Evolutionary conservation across 2,888 invertebrate genomes (phyloP).

Genomic region (Sesia bembeciformis): DNA sequence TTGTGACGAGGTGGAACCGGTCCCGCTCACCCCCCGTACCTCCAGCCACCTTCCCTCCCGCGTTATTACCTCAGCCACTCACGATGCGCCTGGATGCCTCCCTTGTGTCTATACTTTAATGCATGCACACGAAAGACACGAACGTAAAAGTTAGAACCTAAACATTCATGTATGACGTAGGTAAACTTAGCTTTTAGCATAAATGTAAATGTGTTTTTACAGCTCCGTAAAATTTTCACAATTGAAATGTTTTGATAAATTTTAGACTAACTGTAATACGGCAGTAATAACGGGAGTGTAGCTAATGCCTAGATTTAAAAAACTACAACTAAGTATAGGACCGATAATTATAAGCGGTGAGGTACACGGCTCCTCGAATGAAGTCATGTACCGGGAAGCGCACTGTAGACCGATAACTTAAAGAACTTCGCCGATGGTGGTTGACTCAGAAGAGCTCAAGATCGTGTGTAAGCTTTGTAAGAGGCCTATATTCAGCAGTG

Average conservation of each 20-base stretch:
- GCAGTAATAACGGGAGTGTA: too few relatives aligned
- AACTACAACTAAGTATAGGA: too few relatives aligned
- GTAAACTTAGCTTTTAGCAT: background rate
- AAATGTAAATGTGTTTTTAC: background rate
- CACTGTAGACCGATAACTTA: too few relatives aligned
- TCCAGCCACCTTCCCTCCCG: conserved; percentile 8
- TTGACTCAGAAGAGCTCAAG: too few relatives aligned
- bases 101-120: conserved; percentile 23
- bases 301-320: too few relatives aligned
- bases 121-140: background rate
- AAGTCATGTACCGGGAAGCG: too few relatives aligned
- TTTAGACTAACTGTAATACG: too few relatives aligned
- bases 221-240: background rate
- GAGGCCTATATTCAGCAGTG: too few relatives aligned
- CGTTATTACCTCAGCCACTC: conserved; percentile 17
- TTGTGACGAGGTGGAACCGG: conserved; percentile 44
- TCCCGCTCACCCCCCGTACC: conserved; percentile 15
- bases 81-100: conserved; percentile 44
- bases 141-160: background rate
- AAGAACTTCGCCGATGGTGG: too few relatives aligned
- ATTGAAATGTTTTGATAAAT: background rate
- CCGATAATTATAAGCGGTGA: too few relatives aligned
- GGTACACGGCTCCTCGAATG: too few relatives aligned
- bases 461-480: too few relatives aligned
- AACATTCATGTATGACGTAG: background rate